Evolutionary conservation across 1,140 invertebrate species (phyloP).

Genomic region (Danaus plexippus): DNA sequence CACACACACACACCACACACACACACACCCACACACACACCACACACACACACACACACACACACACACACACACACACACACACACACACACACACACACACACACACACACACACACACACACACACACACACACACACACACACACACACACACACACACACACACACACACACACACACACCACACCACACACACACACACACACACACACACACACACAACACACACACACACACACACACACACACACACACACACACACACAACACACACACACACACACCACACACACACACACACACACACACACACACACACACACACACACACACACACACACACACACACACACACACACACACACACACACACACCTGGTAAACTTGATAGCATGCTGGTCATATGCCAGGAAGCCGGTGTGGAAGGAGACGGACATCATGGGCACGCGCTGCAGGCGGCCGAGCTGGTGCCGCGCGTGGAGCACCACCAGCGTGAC

Average conservation of each 20-base stretch:
- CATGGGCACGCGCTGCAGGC: slow-evolving; percentile 89
- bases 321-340: slow-evolving; percentile 47
- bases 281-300: slow-evolving; percentile 56
- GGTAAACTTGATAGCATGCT: slow-evolving; percentile 81
- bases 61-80: slow-evolving; percentile 45
- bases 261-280: no score
- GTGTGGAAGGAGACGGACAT: slow-evolving; percentile 91
- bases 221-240: slow-evolving; percentile 60
- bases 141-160: slow-evolving; percentile 45
- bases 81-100: slow-evolving; percentile 46
- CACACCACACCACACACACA: slow-evolving; percentile 61
- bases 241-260: slow-evolving; percentile 53
- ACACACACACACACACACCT: slow-evolving; percentile 65
- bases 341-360: slow-evolving; percentile 43
- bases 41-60: slow-evolving; percentile 47
- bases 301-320: slow-evolving; percentile 67
- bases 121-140: slow-evolving; percentile 47
- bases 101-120: slow-evolving; percentile 68
- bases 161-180: slow-evolving; percentile 49
- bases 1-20: slow-evolving; percentile 54
- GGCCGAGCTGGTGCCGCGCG: slow-evolving; percentile 88
- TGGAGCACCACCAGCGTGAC: slow-evolving; percentile 87
- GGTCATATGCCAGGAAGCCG: slow-evolving; percentile 84
- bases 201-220: slow-evolving; percentile 62
- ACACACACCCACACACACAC: slow-evolving; percentile 54